Evolutionary conservation across 2,113 vertebrate genomes (phyloP).

Genomic region (Xyliphius kryptos): DNA sequence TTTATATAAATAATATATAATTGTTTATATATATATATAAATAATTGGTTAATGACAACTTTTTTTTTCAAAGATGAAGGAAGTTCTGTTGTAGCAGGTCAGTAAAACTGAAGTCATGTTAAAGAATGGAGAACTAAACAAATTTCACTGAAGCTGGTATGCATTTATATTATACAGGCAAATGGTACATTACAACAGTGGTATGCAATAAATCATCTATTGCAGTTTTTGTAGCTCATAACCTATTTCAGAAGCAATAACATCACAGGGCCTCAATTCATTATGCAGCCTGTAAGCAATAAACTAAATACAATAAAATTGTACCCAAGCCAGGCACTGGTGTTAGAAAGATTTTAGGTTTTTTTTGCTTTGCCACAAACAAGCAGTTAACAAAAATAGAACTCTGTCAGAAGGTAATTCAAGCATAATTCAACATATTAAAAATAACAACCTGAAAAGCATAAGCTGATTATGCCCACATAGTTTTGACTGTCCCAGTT

Average conservation of each 20-base stretch:
- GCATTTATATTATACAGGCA: slow-evolving; percentile 47
- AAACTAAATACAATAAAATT: slow-evolving; percentile 44
- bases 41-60: slow-evolving; percentile 43
- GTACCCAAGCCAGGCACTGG: slow-evolving; percentile 29
- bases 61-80: slow-evolving; percentile 53
- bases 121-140: slow-evolving; percentile 44
- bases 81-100: slow-evolving; percentile 26
- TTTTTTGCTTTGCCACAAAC: slow-evolving; percentile 21
- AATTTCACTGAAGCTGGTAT: slow-evolving; percentile 39
- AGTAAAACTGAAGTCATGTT: slow-evolving; percentile 24
- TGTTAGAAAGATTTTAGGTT: too few species aligned
- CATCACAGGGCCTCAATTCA: slow-evolving; percentile 48
- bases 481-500: slow-evolving; percentile 4
- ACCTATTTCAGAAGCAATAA: slow-evolving; percentile 43
- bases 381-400: slow-evolving; percentile 12
- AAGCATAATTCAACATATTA: neutral
- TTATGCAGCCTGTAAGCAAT: slow-evolving; percentile 42
- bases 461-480: neutral
- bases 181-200: slow-evolving; percentile 43
- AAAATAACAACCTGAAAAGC: neutral
- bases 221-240: slow-evolving; percentile 43
- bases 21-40: slow-evolving; percentile 39
- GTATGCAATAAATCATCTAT: slow-evolving; percentile 47
- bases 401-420: neutral
- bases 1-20: slow-evolving; percentile 7